Conservation (phyloP, 2,888 invertebrate genomes). For the Sinohyriopsis cumingii region DNA sequence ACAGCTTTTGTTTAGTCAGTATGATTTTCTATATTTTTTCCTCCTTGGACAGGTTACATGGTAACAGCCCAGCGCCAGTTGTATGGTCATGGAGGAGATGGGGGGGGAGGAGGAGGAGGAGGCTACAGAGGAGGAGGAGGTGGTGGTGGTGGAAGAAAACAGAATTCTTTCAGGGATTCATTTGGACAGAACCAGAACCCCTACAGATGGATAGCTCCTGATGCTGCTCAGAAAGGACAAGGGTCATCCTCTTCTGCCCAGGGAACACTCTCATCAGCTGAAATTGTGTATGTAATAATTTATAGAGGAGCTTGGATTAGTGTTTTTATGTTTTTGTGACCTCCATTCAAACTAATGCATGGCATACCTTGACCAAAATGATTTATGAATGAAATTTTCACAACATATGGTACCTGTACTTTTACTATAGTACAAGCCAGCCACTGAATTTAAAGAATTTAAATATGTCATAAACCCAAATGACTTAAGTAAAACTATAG, state of each 20-base stretch:
- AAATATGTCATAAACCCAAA: no score
- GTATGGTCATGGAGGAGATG: constrained; percentile 39
- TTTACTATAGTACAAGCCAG: neutral
- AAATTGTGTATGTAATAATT: constrained; percentile 51
- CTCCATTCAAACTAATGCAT: no score
- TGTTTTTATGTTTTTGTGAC: neutral
- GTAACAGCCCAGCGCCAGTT: constrained; percentile 45
- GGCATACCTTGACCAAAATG: neutral
- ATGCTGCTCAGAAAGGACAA: constrained; percentile 20
- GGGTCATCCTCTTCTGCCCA: constrained; percentile 7
- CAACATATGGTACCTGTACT: neutral
- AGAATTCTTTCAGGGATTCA: constrained; percentile 29
- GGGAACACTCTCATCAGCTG: constrained; percentile 34
- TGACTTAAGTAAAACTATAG: no score
- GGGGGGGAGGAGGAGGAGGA: constrained; percentile 15
- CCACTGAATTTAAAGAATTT: no score
- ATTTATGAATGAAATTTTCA: neutral
- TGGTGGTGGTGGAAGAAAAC: constrained; percentile 17
- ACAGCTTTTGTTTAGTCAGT: neutral
- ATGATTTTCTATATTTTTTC: neutral
- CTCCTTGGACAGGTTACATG: constrained; percentile 22
- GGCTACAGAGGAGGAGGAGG: constrained; percentile 16
- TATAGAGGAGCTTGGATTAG: neutral
- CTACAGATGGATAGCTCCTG: constrained; percentile 47
- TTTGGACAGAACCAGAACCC: constrained; percentile 35